Evolutionary conservation across 2,113 vertebrate genomes (phyloP).

Genomic region (Percina caprodes): DNA sequence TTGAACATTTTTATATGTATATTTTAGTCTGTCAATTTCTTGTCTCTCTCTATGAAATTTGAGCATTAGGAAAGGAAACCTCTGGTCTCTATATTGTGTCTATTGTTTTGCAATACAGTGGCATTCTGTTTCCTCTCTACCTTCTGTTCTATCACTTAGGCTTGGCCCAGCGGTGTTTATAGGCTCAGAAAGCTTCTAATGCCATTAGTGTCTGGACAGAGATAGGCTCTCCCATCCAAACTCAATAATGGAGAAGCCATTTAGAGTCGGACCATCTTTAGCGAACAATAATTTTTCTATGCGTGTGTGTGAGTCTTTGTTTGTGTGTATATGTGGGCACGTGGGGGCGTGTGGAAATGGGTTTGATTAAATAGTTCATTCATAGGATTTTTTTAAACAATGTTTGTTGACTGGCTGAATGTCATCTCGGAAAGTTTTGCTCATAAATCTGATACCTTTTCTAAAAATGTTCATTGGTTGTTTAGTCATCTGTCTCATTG

Average conservation of each 20-base stretch:
- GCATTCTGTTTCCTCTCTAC: neutral
- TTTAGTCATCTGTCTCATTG: slow-evolving; percentile 39
- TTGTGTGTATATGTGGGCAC: neutral
- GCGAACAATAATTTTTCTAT: slow-evolving; percentile 35
- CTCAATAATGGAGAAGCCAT: slow-evolving; percentile 70
- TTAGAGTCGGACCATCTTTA: slow-evolving; percentile 42
- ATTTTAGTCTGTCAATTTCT: slow-evolving; percentile 12
- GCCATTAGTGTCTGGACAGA: slow-evolving; percentile 62
- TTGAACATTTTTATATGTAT: neutral
- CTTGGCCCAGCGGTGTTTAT: slow-evolving; percentile 33
- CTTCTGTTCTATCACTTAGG: slow-evolving; percentile 17
- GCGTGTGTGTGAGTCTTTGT: neutral
- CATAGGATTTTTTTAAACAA: neutral
- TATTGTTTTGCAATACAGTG: neutral
- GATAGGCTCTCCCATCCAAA: slow-evolving; percentile 53
- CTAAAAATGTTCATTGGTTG: neutral
- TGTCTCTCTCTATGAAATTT: neutral
- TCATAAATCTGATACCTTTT: neutral
- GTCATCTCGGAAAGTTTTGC: slow-evolving; percentile 24
- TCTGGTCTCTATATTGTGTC: neutral
- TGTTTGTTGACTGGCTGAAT: neutral
- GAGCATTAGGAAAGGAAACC: slow-evolving; percentile 7
- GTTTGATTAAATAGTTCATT: slow-evolving; percentile 26
- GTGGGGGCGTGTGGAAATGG: neutral
- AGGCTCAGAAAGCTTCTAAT: slow-evolving; percentile 61